These are phyloP conservation scores for Furcula furcula DNA, from an alignment of 2,888 invertebrate genomes.

Conservation along the genomic window DNA sequence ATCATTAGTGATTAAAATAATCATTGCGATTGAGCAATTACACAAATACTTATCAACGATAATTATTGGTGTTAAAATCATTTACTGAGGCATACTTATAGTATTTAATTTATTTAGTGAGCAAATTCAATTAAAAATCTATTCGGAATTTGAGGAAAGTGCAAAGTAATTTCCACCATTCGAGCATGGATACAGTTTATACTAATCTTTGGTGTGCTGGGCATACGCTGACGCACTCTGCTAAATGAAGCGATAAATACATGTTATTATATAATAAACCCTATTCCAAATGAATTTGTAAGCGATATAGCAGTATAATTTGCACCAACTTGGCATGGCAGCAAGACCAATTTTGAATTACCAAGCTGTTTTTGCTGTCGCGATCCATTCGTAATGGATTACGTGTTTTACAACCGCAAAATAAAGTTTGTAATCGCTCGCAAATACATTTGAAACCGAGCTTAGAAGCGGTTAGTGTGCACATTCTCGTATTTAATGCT, in stretches of 20 bases:
- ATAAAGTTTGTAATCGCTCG: too few species aligned
- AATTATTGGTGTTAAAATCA: slow-evolving; percentile 51
- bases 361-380: too few species aligned
- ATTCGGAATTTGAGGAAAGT: slow-evolving; percentile 38
- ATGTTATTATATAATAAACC: too few species aligned
- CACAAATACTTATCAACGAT: slow-evolving; percentile 42
- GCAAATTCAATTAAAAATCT: slow-evolving; percentile 46
- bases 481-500: slow-evolving; percentile 17
- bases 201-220: slow-evolving; percentile 80
- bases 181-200: slow-evolving; percentile 56
- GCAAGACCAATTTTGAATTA: too few species aligned
- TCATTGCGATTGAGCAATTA: slow-evolving; percentile 71
- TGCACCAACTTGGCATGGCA: too few species aligned
- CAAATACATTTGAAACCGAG: too few species aligned
- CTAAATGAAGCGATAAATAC: slow-evolving; percentile 37
- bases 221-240: slow-evolving; percentile 50
- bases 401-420: too few species aligned
- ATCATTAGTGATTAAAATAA: slow-evolving; percentile 63
- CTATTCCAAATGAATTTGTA: too few species aligned
- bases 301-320: too few species aligned
- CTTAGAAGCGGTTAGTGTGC: slow-evolving; percentile 11
- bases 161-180: slow-evolving; percentile 43
- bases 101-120: slow-evolving; percentile 52
- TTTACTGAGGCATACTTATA: slow-evolving; percentile 55
- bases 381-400: too few species aligned